Evolutionary conservation across 1,140 invertebrate species (phyloP), one percentile per base, ranked within the genome.

Genomic region (Temnothorax nylanderi): DNA sequence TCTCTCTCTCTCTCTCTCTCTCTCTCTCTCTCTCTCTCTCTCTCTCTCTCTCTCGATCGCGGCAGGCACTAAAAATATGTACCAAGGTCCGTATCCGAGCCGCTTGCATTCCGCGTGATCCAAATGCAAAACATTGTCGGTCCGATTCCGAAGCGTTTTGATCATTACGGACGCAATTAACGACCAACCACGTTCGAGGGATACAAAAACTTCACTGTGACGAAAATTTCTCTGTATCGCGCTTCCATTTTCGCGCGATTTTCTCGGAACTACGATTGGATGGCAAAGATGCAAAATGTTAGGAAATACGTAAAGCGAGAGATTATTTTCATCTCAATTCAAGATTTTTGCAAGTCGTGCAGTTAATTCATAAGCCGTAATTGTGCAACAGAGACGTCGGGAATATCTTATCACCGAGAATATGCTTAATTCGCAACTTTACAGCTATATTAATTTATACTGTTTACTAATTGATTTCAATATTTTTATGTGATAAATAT

Each of bases 51-150:
- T 75, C 21, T 85, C n/a, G 26, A 56, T 64, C 44, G 6, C 8
- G 64, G 49, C 72, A 1, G 64, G 47, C 60, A 86, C 76, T 69
- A 78, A 86, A 86, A 86, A 86, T 86, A 86, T 85, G 60, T 65
- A 64, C 26, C 82, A 85, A 85, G 82, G 82, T 85, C 82, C 47
- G 21, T 56, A 85, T 51, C n/a, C 74, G 60, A 85, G 51, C n/a
- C 7, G 32, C 60, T 81, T 86, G 26, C 87, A 87, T 60, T 92
- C 90, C 5, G 85, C 89, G 18, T 74, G 69, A 41, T 88, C 88
- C 10, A 91, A 78, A 32, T 82, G 88, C 32, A 92, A 69, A 49
- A 89, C 54, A 47, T 91, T 88, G 21, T 90, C 88, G 51, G 90
- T 84, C 16, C 88, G 8, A 58, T 58, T 41, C 13, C 54, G 16